Conservation (phyloP, 2,797 vertebrate genomes). For the Xenentodon cancila region DNA sequence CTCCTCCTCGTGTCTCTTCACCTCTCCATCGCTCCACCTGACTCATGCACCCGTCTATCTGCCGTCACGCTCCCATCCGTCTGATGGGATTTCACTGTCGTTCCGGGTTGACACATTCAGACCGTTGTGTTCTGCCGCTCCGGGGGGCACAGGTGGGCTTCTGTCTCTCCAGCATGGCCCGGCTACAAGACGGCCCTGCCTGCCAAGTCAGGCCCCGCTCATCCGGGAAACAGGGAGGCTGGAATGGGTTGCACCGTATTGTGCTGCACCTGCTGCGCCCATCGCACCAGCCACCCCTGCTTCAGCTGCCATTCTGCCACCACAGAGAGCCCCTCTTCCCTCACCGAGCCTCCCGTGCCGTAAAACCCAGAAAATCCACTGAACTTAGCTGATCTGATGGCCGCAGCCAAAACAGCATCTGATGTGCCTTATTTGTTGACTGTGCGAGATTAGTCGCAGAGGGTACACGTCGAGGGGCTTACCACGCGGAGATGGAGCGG, state of each 20-base stretch:
- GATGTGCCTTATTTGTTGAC: slow-evolving; percentile 87
- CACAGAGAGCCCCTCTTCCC: slow-evolving; percentile 37
- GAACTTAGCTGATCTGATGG: slow-evolving; percentile 77
- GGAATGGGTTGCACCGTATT: slow-evolving; percentile 74
- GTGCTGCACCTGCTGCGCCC: slow-evolving; percentile 73
- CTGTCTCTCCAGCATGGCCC: slow-evolving; percentile 51
- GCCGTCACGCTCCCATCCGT: slow-evolving; percentile 39
- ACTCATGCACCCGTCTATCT: slow-evolving; percentile 53
- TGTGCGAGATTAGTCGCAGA: slow-evolving; percentile 81
- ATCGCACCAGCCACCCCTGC: slow-evolving; percentile 49
- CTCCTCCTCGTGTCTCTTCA: slow-evolving; percentile 27
- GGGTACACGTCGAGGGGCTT: slow-evolving; percentile 80
- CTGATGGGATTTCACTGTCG: slow-evolving; percentile 57
- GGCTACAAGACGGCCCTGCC: slow-evolving; percentile 37
- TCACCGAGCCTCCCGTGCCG: slow-evolving; percentile 29
- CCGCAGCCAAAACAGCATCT: slow-evolving; percentile 85
- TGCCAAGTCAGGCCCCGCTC: slow-evolving; percentile 66
- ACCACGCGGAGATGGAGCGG: slow-evolving; percentile 66
- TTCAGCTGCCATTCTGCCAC: slow-evolving; percentile 45
- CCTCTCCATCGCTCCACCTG: slow-evolving; percentile 49
- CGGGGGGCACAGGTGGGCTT: slow-evolving; percentile 63
- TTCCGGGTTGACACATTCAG: slow-evolving; percentile 56
- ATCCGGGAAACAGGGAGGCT: slow-evolving; percentile 59
- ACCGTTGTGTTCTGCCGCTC: slow-evolving; percentile 57
- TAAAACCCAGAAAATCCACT: slow-evolving; percentile 82